phyloP scores from a whole-genome alignment of 2,888 invertebrate genomes.

The Xanthorhoe spadicearia region DNA sequence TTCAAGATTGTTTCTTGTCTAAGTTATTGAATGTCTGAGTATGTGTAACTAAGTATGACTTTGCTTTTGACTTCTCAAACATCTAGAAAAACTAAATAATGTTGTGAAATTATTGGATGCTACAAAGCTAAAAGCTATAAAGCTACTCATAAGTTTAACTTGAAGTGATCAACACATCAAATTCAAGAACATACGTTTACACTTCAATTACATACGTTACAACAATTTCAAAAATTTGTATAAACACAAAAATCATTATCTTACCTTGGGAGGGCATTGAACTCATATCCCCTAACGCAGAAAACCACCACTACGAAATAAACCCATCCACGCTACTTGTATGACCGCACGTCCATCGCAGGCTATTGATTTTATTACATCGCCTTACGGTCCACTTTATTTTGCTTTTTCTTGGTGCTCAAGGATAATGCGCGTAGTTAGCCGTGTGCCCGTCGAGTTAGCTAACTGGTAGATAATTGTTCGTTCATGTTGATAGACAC shows the following conservation, averaged over 20 bases:
- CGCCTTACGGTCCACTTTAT: constrained; percentile 19
- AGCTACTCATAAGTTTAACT: too few relatives aligned
- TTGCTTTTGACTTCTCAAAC: neutral
- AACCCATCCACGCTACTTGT: neutral
- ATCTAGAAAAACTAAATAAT: neutral
- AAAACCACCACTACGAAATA: neutral
- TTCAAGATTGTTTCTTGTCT: neutral
- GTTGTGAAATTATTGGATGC: too few relatives aligned
- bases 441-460: constrained; percentile 18
- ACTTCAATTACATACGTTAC: too few relatives aligned
- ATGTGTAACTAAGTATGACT: too few relatives aligned
- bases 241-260: too few relatives aligned
- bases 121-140: too few relatives aligned
- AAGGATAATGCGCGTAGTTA: constrained; percentile 24
- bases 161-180: too few relatives aligned
- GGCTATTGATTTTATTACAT: constrained; percentile 18
- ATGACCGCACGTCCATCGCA: constrained; percentile 5
- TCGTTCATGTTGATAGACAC: constrained; percentile 19
- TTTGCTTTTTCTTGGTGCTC: constrained; percentile 15
- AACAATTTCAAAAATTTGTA: too few relatives aligned
- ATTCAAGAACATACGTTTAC: too few relatives aligned
- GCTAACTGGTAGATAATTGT: constrained; percentile 24
- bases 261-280: neutral
- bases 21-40: too few relatives aligned
- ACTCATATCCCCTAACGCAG: neutral